Conservation (phyloP, 2,888 invertebrate genomes). For the Hyposoter dolosus region DNA sequence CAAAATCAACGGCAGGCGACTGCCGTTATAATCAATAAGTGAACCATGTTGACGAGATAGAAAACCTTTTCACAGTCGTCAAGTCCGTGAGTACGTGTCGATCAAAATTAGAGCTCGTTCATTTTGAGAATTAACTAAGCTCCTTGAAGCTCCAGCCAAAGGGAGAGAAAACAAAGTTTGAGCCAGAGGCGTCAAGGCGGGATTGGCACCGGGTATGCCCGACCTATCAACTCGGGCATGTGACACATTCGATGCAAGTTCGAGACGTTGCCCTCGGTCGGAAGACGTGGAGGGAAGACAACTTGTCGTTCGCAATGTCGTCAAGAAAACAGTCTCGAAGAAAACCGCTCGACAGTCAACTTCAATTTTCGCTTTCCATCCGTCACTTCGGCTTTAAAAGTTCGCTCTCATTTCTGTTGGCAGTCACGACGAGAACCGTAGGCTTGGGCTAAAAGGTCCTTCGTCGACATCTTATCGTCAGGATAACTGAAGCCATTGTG, state of each 20-base stretch:
- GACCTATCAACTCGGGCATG: neutral
- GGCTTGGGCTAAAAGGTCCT: slow-evolving; percentile 31
- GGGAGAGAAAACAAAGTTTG: slow-evolving; percentile 50
- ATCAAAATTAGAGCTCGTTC: neutral
- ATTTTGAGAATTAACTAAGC: slow-evolving; percentile 13
- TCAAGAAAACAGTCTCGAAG: slow-evolving; percentile 30
- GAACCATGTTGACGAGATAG: no score
- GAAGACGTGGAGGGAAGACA: slow-evolving; percentile 39
- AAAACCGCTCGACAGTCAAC: slow-evolving; percentile 33
- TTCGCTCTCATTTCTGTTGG: slow-evolving; percentile 12
- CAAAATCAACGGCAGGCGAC: neutral
- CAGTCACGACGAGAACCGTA: neutral
- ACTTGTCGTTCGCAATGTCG: slow-evolving; percentile 26
- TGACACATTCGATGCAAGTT: slow-evolving; percentile 40
- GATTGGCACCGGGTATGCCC: slow-evolving; percentile 1
- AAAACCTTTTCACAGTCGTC: no score
- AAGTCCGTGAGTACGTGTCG: neutral
- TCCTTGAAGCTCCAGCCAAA: neutral
- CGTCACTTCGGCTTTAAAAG: slow-evolving; percentile 31
- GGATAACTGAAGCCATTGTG: neutral
- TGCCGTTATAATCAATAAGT: neutral
- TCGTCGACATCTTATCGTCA: neutral
- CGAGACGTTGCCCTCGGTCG: slow-evolving; percentile 44
- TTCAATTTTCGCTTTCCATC: slow-evolving; percentile 28
- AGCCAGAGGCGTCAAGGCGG: slow-evolving; percentile 40